Conservation (phyloP, 2,797 vertebrate genomes). For the Erpetoichthys calabaricus region DNA sequence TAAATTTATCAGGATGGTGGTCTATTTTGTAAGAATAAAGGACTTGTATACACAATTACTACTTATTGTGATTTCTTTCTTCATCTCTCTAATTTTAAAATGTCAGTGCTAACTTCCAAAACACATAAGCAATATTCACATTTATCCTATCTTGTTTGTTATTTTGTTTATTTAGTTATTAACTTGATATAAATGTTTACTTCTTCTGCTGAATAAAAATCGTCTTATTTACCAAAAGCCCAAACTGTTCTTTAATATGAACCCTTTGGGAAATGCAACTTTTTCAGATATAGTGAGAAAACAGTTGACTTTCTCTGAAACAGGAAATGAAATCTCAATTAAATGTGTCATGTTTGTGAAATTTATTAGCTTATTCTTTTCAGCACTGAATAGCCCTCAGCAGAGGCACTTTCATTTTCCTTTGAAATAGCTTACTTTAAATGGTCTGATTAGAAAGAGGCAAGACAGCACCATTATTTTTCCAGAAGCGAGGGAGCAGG, state of each 20-base stretch:
- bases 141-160: too few species aligned
- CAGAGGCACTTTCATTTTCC: slow-evolving; percentile 27
- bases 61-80: too few species aligned
- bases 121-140: too few species aligned
- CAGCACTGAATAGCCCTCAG: slow-evolving; percentile 27
- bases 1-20: too few species aligned
- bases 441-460: slow-evolving; percentile 34
- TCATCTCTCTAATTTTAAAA: too few species aligned
- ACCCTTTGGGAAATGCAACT: slow-evolving; percentile 36
- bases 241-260: slow-evolving; percentile 35
- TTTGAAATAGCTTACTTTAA: slow-evolving; percentile 36
- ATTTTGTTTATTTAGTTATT: too few species aligned
- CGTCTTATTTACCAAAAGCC: too few species aligned
- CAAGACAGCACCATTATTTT: slow-evolving; percentile 21
- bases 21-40: too few species aligned
- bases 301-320: slow-evolving; percentile 33
- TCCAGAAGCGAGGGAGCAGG: slow-evolving; percentile 26
- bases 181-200: too few species aligned
- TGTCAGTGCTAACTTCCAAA: too few species aligned
- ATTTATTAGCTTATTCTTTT: slow-evolving; percentile 28
- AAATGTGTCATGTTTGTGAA: slow-evolving; percentile 41
- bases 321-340: slow-evolving; percentile 48
- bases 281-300: slow-evolving; percentile 12
- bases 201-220: too few species aligned
- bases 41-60: too few species aligned